These are phyloP conservation scores for Umimayanthus kanabou DNA, from an alignment of 92 coral and sea anemone genomes.

Conservation along the genomic window DNA sequence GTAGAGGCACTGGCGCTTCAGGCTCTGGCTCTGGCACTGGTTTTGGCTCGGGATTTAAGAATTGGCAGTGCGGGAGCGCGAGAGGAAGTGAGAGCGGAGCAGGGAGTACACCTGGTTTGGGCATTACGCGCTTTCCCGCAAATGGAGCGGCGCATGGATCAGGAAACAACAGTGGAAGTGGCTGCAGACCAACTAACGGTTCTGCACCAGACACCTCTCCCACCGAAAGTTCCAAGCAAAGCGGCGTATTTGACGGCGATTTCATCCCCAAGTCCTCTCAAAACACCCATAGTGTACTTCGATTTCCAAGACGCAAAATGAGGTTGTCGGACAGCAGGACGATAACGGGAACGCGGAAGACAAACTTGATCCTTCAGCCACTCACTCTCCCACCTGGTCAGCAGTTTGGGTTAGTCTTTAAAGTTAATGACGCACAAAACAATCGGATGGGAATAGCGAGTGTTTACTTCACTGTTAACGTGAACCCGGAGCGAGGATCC, in stretches of 20 bases:
- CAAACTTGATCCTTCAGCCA: not conserved
- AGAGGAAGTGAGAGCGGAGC: not conserved
- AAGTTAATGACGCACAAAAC: not conserved
- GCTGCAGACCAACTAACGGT: not conserved
- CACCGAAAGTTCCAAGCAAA: not conserved
- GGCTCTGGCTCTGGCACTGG: conserved; percentile 1
- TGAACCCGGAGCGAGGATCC: conserved; percentile 2
- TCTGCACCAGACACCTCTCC: not conserved
- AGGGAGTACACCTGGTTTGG: not conserved
- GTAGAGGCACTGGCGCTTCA: not conserved
- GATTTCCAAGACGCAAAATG: not conserved
- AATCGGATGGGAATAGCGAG: not conserved
- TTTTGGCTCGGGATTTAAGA: not conserved
- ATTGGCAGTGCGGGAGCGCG: not conserved
- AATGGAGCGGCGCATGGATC: not conserved
- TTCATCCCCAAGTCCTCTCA: not conserved
- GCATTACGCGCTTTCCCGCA: not conserved
- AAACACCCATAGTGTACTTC: not conserved
- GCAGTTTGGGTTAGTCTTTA: not conserved
- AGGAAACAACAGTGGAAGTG: conserved; percentile 2
- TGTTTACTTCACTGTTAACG: conserved; percentile 12
- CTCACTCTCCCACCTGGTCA: not conserved
- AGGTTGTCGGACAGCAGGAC: conserved; percentile 7
- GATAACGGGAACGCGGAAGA: not conserved
- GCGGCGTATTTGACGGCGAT: conserved; percentile 1